A percentile compares a stretch with the other conserved stretches of the same genome.
Conservation (phyloP, 2,113 vertebrate genomes). For the Corythaixoides concolor region DNA sequence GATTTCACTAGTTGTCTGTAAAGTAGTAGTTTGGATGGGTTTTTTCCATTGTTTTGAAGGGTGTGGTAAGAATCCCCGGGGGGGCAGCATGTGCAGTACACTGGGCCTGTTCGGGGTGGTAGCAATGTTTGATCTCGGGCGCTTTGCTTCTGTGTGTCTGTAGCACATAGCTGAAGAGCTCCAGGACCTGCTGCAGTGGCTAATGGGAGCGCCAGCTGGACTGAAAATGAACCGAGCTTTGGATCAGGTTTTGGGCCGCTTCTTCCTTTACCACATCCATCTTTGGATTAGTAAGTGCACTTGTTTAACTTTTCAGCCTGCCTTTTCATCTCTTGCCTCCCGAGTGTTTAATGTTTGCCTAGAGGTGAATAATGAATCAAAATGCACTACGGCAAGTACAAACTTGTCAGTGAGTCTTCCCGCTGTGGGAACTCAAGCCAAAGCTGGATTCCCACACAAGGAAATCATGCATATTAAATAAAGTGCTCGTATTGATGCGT, state of each 20-base stretch:
- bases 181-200: slow-evolving; percentile 92
- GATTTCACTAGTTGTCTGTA: neutral
- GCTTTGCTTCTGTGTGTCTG: neutral
- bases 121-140: neutral
- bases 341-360: slow-evolving; percentile 7
- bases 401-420: slow-evolving; percentile 9
- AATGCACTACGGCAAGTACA: slow-evolving; percentile 9
- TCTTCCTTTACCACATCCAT: slow-evolving; percentile 98
- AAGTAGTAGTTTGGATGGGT: neutral
- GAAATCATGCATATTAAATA: slow-evolving; percentile 1
- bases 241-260: slow-evolving; percentile 93
- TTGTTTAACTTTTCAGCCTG: neutral
- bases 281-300: slow-evolving; percentile 95
- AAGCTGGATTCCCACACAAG: slow-evolving; percentile 33
- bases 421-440: slow-evolving; percentile 26
- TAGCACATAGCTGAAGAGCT: slow-evolving; percentile 89
- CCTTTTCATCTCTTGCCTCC: slow-evolving; percentile 7
- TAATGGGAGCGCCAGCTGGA: slow-evolving; percentile 96
- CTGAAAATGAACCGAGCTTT: slow-evolving; percentile 97
- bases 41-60: neutral
- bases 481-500: neutral
- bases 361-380: slow-evolving; percentile 16
- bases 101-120: neutral
- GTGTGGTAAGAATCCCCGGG: neutral
- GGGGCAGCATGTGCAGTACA: neutral